These are phyloP conservation scores for Drosophila bunnanda DNA, from an alignment of 2,888 invertebrate genomes.

Conservation along the genomic window DNA sequence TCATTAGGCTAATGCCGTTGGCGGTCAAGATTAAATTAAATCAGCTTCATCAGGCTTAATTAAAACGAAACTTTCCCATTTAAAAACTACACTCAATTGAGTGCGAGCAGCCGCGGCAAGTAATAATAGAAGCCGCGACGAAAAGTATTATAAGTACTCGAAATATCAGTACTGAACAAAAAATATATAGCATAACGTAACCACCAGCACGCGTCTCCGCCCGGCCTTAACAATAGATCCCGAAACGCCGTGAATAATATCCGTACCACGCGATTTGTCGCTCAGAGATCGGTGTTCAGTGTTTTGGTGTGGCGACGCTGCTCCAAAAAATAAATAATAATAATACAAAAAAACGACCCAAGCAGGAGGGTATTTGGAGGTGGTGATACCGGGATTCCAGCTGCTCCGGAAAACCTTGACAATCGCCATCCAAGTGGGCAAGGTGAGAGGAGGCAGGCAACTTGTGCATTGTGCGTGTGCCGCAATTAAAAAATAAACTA, in stretches of 20 bases:
- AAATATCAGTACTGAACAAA: slow-evolving; percentile 25
- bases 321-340: slow-evolving; percentile 32
- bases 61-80: slow-evolving; percentile 77
- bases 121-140: slow-evolving; percentile 37
- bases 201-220: slow-evolving; percentile 45
- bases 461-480: slow-evolving; percentile 42
- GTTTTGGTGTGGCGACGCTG: slow-evolving; percentile 8
- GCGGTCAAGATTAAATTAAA: slow-evolving; percentile 72
- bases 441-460: slow-evolving; percentile 38
- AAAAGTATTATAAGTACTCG: slow-evolving; percentile 34
- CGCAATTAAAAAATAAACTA: slow-evolving; percentile 36
- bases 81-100: slow-evolving; percentile 71
- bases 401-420: slow-evolving; percentile 47
- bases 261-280: slow-evolving; percentile 48
- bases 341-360: not conserved
- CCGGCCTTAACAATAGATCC: slow-evolving; percentile 41
- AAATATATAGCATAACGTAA: slow-evolving; percentile 26
- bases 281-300: slow-evolving; percentile 27
- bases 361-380: slow-evolving; percentile 10
- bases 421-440: slow-evolving; percentile 43
- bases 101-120: slow-evolving; percentile 46
- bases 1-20: slow-evolving; percentile 70
- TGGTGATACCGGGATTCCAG: slow-evolving; percentile 8
- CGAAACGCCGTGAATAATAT: slow-evolving; percentile 34
- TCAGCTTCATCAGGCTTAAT: slow-evolving; percentile 77